Base-by-base conservation (phyloP, 2,888 invertebrate species). In the Eristalis tenax region DNA sequence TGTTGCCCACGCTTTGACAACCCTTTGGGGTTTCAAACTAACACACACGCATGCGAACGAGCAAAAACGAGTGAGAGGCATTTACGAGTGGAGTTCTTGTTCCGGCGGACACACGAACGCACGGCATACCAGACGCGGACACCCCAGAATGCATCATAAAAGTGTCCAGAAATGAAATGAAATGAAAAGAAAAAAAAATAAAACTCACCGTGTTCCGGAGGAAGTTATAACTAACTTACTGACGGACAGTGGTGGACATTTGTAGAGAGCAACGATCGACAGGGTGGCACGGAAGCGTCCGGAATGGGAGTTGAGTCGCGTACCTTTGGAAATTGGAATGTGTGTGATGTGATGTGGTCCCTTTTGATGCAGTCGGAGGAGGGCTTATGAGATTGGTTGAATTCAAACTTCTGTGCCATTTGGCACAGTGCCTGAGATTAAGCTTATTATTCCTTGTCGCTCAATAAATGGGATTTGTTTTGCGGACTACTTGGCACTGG, bases 171-270 rank as follows among this genome's bases (percentile, higher is more conserved):
- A 61, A 43, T 61, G 13, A 22, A 66, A 43, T 8, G 23, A 26
- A 22, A 74, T 28, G 64, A 40, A n/a, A 26, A 70, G 8, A 35
- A 64, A 4, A 28, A 32, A 35, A 13, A 18, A 18, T 57, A 50
- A 23, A 64, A 78, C 22, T 68, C 71, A 69, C 43, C 66, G 65
- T 71, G 76, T 80, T 76, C 81, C 84, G 71, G 82, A 85, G 85
- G 85, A 85, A 85, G 85, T 73, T 85, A 69, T 77, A 85, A 85
- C 76, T 76, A 73, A 85, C 71, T 68, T 85, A 77, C 56, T 69
- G 74, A 22, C 40, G 80, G 84, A 71, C 70, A 43, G 57, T 61
- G 43, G 57, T 63, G 59, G 50, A 23, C 50, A 57, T 66, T 70
- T 23, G 23, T 18, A 13, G 50, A 65, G 56, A 75, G 18, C 8